A percentile compares a stretch with the other conserved stretches of the same genome.
Conservation (phyloP, 2,113 vertebrate genomes). For the Engraulis encrasicolus region DNA sequence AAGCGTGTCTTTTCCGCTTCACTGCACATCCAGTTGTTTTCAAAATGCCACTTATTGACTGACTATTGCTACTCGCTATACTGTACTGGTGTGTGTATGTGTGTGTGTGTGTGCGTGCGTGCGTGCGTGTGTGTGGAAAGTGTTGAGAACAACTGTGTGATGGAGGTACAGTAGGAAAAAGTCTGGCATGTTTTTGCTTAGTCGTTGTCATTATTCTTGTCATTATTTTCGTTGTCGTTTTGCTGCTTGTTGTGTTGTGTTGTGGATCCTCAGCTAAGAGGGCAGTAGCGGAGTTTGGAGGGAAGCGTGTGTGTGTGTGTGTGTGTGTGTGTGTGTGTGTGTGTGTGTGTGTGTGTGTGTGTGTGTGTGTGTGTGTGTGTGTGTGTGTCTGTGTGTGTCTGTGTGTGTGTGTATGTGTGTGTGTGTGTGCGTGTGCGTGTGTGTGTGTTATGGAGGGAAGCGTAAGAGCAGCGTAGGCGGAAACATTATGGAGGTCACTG, state of each 20-base stretch:
- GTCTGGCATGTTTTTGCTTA: neutral
- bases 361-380: too few relatives aligned
- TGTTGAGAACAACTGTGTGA: too few relatives aligned
- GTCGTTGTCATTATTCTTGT: neutral
- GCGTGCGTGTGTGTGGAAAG: too few relatives aligned
- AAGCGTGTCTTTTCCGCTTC: neutral
- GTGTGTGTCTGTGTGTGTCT: too few relatives aligned
- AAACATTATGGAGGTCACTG: conserved; percentile 28
- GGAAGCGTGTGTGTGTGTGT: too few relatives aligned
- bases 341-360: too few relatives aligned
- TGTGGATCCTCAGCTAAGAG: neutral
- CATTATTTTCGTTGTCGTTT: neutral
- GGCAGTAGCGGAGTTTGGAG: neutral
- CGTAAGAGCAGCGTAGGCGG: neutral
- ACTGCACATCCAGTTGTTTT: neutral
- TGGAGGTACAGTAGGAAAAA: too few relatives aligned
- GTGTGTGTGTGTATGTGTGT: too few relatives aligned
- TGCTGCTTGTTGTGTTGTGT: too few relatives aligned
- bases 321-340: too few relatives aligned
- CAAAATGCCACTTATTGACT: neutral
- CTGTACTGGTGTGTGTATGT: neutral
- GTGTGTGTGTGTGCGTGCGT: neutral
- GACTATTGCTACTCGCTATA: neutral
- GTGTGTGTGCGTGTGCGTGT: too few relatives aligned
- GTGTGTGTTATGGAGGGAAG: too few relatives aligned